Conservation (phyloP, 2,797 vertebrate genomes). For the Eidolon dupreanum region DNA sequence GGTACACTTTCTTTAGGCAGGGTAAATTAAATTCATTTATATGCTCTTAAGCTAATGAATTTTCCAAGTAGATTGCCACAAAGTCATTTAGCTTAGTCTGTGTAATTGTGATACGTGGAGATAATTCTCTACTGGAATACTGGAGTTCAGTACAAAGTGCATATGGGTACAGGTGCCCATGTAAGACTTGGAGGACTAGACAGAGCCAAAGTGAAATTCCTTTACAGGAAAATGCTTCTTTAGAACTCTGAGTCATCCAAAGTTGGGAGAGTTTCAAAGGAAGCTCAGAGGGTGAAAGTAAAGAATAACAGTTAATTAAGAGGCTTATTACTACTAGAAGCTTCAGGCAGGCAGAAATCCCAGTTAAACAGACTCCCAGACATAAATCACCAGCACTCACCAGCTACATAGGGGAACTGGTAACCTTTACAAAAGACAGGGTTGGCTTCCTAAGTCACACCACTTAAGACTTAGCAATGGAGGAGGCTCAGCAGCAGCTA, state of each 20-base stretch:
- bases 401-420: conserved; percentile 35
- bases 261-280: conserved; percentile 40
- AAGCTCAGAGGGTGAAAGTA: not conserved
- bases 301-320: conserved; percentile 56
- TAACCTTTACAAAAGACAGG: conserved; percentile 63
- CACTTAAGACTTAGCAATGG: conserved; percentile 49
- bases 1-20: conserved; percentile 35
- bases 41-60: conserved; percentile 73
- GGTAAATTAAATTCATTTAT: conserved; percentile 79
- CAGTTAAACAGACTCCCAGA: conserved; percentile 44
- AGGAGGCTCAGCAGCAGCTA: conserved; percentile 56
- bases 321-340: conserved; percentile 25
- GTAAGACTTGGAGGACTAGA: conserved; percentile 59
- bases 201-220: conserved; percentile 58
- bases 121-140: conserved; percentile 71
- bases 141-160: conserved; percentile 61
- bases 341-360: conserved; percentile 42
- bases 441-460: conserved; percentile 56
- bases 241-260: conserved; percentile 73
- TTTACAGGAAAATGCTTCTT: conserved; percentile 41
- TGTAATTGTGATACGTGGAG: conserved; percentile 82
- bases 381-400: conserved; percentile 20
- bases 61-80: conserved; percentile 76
- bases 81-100: conserved; percentile 79
- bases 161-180: not conserved